Evolutionary conservation across 2,888 invertebrate genomes (phyloP).

Genomic region (Gari tellinella): DNA sequence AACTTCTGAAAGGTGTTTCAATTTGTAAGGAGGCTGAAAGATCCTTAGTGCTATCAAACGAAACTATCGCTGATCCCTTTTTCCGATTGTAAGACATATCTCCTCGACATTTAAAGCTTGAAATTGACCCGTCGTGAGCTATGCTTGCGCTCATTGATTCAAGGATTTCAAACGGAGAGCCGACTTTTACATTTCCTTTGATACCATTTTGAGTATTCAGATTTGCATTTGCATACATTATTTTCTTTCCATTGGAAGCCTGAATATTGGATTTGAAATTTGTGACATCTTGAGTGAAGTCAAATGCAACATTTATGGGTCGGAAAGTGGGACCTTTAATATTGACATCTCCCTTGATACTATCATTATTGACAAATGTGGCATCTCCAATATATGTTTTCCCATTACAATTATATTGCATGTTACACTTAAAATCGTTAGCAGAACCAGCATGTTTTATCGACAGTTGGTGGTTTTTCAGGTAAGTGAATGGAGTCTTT

Average conservation of each 20-base stretch:
- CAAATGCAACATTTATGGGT: constrained; percentile 14
- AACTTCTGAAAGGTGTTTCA: constrained; percentile 30
- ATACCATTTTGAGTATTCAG: too few relatives aligned
- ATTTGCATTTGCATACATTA: too few relatives aligned
- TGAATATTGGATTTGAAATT: too few relatives aligned
- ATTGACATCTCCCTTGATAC: constrained; percentile 37
- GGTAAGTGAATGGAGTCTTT: constrained; percentile 29
- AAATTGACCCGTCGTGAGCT: constrained; percentile 25
- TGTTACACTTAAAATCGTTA: constrained; percentile 47
- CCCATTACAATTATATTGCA: constrained; percentile 44
- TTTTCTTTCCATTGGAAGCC: too few relatives aligned
- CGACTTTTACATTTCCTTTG: too few relatives aligned
- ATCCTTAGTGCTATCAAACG: constrained; percentile 25
- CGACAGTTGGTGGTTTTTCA: constrained; percentile 49
- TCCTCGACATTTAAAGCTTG: constrained; percentile 35
- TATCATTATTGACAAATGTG: constrained; percentile 32
- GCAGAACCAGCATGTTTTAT: constrained; percentile 36
- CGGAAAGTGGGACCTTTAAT: constrained; percentile 37
- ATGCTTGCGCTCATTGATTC: constrained; percentile 6
- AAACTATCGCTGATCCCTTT: constrained; percentile 17
- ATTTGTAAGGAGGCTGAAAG: constrained; percentile 21
- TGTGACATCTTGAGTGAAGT: too few relatives aligned
- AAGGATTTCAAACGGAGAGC: too few relatives aligned
- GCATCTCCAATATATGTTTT: constrained; percentile 43
- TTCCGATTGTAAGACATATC: constrained; percentile 32